Percentiles rank a stretch among this genome's conserved stretches.
phyloP scores from a whole-genome alignment of 2,888 invertebrate genomes.

The Priocnemis perturbator region DNA sequence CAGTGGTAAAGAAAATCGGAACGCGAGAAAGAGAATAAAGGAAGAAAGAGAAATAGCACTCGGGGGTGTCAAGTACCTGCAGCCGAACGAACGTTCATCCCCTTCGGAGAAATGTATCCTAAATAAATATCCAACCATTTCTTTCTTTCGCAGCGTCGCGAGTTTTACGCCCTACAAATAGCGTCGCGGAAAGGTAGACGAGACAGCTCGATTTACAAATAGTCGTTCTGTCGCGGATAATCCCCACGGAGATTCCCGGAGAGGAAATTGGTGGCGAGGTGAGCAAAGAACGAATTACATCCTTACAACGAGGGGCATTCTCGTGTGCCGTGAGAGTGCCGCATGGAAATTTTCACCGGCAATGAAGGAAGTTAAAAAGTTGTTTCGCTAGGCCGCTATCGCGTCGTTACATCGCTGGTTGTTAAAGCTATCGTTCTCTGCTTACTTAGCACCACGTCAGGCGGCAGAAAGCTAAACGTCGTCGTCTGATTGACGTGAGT shows the following conservation, averaged over 20 bases:
- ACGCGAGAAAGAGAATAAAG: slow-evolving; percentile 23
- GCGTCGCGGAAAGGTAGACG: slow-evolving; percentile 7
- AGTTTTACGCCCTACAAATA: slow-evolving; percentile 48
- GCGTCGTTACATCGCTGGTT: too few relatives aligned
- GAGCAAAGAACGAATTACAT: too few relatives aligned
- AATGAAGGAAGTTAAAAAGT: too few relatives aligned
- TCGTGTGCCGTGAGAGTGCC: too few relatives aligned
- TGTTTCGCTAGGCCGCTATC: too few relatives aligned
- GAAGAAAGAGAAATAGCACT: slow-evolving; percentile 52
- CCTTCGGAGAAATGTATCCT: slow-evolving; percentile 52
- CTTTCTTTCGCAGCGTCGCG: slow-evolving; percentile 34
- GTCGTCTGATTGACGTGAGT: too few relatives aligned
- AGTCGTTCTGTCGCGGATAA: not conserved
- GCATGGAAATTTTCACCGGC: too few relatives aligned
- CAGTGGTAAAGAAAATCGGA: slow-evolving; percentile 13
- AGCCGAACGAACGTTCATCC: slow-evolving; percentile 23
- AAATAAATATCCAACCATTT: slow-evolving; percentile 63
- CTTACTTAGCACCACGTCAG: too few relatives aligned
- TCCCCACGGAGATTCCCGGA: slow-evolving; percentile 13
- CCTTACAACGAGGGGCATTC: too few relatives aligned
- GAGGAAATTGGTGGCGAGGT: not conserved
- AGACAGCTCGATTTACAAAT: slow-evolving; percentile 8
- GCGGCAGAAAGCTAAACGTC: too few relatives aligned
- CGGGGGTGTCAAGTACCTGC: slow-evolving; percentile 48
- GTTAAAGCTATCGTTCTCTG: too few relatives aligned